Percentiles rank a stretch among this genome's conserved stretches.
Evolutionary conservation across 37 sponge, comb jelly and placozoan genomes (phyloP).

Genomic region (Halichondria panicea): DNA sequence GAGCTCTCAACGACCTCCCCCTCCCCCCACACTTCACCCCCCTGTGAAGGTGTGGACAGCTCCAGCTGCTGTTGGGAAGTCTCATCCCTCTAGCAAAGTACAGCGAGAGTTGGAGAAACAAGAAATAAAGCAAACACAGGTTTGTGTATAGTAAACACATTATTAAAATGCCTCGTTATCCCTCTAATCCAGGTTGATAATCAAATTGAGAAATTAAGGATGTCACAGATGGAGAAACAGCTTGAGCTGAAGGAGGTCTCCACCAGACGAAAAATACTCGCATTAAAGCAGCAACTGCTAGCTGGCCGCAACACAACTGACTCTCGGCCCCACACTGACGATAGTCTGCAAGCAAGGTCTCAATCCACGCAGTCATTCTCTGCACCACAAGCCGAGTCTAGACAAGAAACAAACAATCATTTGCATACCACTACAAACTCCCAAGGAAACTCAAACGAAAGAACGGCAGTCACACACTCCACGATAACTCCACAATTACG

Average conservation of each 20-base stretch:
- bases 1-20: no score
- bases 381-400: no score
- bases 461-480: no score
- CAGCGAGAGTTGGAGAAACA: constrained; percentile 24
- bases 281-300: constrained; percentile 70
- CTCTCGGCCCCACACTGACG: no score
- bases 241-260: constrained; percentile 79
- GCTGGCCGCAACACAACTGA: background rate
- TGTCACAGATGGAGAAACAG: constrained; percentile 75
- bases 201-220: constrained; percentile 54
- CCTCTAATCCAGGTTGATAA: constrained; percentile 43
- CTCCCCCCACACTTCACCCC: no score
- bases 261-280: constrained; percentile 72
- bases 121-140: constrained; percentile 36
- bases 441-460: no score
- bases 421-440: no score
- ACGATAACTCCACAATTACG: no score
- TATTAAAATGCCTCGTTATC: background rate
- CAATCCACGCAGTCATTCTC: no score
- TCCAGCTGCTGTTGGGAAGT: background rate
- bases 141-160: background rate
- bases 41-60: no score
- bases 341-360: no score
- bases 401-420: no score
- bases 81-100: constrained; percentile 14